phyloP scores from a whole-genome alignment of 2,113 vertebrate species.

The Pseudorhombus dupliciocellatus region DNA sequence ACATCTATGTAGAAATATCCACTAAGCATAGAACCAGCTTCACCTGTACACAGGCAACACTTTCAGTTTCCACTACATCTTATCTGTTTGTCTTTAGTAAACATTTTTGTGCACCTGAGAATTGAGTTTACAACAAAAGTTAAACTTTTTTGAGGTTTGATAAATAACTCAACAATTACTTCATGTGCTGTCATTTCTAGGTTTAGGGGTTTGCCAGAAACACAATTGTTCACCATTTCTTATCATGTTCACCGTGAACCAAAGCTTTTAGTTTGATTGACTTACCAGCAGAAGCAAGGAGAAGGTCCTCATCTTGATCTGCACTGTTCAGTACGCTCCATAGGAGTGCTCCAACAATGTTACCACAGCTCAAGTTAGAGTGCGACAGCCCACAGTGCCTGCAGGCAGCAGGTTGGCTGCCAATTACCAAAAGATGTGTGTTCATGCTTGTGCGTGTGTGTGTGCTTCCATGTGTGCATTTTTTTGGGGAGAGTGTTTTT shows the following conservation, averaged over 20 bases:
- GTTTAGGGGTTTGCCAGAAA: too few relatives aligned
- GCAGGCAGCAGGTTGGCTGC: constrained; percentile 40
- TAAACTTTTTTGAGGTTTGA: too few relatives aligned
- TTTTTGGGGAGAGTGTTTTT: neutral
- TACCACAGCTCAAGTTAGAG: neutral
- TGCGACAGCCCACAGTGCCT: constrained; percentile 56
- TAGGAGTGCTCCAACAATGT: constrained; percentile 5
- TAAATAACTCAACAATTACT: neutral
- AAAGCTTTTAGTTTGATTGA: too few relatives aligned
- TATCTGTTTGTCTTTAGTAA: neutral
- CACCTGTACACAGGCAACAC: neutral
- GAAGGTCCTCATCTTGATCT: constrained; percentile 44
- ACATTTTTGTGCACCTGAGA: neutral
- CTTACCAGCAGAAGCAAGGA: constrained; percentile 67
- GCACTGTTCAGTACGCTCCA: constrained; percentile 9
- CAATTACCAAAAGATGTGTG: constrained; percentile 3
- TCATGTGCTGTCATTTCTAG: neutral
- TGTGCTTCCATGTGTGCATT: neutral
- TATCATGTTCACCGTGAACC: too few relatives aligned
- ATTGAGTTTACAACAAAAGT: neutral
- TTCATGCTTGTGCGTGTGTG: neutral
- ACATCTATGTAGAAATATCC: neutral
- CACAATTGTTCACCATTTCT: too few relatives aligned
- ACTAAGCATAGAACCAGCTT: neutral
- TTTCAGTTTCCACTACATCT: neutral